These are phyloP conservation scores for Charina bottae DNA, from an alignment of 2,113 vertebrate species.

Conservation along the genomic window DNA sequence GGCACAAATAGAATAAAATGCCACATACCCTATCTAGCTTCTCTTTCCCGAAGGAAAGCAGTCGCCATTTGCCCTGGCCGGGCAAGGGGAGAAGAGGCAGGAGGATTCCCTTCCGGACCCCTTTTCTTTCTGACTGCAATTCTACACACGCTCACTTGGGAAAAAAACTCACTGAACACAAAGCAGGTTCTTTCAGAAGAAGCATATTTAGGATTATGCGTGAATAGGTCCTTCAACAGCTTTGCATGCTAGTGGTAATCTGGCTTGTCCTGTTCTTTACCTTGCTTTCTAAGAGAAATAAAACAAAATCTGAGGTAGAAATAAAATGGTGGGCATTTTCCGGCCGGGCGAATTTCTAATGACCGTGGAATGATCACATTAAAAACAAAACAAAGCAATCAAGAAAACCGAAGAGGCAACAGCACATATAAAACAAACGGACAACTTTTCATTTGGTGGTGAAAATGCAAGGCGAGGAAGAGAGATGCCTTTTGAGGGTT, in stretches of 20 bases:
- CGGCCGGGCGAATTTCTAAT: constrained; percentile 70
- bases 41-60: constrained; percentile 62
- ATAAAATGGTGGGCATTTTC: constrained; percentile 81
- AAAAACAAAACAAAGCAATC: constrained; percentile 20
- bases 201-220: neutral
- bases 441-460: constrained; percentile 45
- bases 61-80: constrained; percentile 20
- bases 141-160: neutral
- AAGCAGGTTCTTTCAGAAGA: neutral
- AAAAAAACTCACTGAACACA: neutral
- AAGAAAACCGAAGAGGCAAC: constrained; percentile 37
- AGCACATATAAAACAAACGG: constrained; percentile 55
- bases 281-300: constrained; percentile 83
- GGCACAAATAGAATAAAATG: constrained; percentile 65
- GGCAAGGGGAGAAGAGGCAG: constrained; percentile 23
- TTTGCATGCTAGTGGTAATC: constrained; percentile 69
- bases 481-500: constrained; percentile 61
- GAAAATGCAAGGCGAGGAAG: constrained; percentile 38
- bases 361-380: constrained; percentile 69
- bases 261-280: constrained; percentile 68
- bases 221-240: constrained; percentile 70
- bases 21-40: constrained; percentile 61
- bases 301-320: constrained; percentile 93
- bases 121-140: constrained; percentile 42
- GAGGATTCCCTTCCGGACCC: constrained; percentile 62